A percentile compares a stretch with the other conserved stretches of the same genome.
phyloP scores from a whole-genome alignment of 2,113 vertebrate species.

The Sminthopsis crassicaudata region DNA sequence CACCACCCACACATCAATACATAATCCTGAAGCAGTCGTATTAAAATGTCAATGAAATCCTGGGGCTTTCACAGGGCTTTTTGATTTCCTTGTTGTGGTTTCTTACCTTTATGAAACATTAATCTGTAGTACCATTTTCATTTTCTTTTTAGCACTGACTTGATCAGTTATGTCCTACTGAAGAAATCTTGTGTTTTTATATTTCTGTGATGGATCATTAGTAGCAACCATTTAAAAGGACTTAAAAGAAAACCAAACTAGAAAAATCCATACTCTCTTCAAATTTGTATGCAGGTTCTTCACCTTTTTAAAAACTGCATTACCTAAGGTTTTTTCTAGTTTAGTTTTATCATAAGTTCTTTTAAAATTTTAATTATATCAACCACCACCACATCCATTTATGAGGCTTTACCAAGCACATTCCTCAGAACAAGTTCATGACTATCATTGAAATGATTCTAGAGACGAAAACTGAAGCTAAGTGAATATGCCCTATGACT shows the following conservation, averaged over 20 bases:
- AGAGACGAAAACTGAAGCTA: not conserved
- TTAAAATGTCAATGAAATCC: not conserved
- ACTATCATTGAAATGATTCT: not conserved
- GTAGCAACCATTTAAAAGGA: constrained; percentile 1
- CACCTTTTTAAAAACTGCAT: not conserved
- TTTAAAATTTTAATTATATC: not conserved
- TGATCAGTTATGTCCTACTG: not conserved
- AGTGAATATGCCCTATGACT: not conserved
- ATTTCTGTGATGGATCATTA: constrained; percentile 12
- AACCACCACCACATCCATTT: not conserved
- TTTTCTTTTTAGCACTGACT: not conserved
- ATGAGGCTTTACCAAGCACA: not conserved
- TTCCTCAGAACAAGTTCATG: not conserved
- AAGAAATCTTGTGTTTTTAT: not conserved
- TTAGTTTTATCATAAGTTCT: not conserved
- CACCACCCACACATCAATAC: accelerated
- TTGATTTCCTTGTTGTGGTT: not conserved
- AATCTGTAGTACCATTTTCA: not conserved
- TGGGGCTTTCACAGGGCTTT: no score
- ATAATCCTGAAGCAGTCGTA: no score
- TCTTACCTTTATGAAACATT: not conserved
- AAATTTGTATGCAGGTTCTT: not conserved
- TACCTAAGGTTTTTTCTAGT: not conserved
- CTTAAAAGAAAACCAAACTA: not conserved
- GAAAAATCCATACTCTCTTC: not conserved